phyloP scores from a whole-genome alignment of 2,888 invertebrate species.

The Sesia apiformis region DNA sequence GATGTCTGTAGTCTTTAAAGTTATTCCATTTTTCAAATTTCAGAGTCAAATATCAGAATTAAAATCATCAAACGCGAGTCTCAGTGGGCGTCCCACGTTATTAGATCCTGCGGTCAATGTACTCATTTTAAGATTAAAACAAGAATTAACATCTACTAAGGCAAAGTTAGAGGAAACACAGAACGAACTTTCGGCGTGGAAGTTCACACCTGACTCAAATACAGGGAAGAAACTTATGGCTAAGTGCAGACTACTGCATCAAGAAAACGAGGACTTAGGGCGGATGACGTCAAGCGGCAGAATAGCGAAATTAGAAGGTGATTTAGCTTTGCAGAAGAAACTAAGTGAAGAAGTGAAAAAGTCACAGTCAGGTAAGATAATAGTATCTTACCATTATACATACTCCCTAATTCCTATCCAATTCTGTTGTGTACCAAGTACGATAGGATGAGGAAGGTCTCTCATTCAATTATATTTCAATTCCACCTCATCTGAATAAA shows the following conservation, averaged over 20 bases:
- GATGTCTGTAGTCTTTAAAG: too few species aligned
- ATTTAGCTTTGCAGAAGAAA: constrained; percentile 94
- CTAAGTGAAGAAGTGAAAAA: constrained; percentile 97
- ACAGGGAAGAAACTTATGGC: constrained; percentile 99
- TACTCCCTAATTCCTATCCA: too few species aligned
- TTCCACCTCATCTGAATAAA: too few species aligned
- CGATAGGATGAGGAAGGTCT: too few species aligned
- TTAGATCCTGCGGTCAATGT: constrained; percentile 97
- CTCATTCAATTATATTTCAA: too few species aligned
- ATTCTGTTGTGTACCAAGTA: too few species aligned
- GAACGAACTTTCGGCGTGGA: constrained; percentile 98
- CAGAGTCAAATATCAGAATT: constrained; percentile 96
- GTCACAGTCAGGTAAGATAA: constrained; percentile 87
- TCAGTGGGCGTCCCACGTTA: constrained; percentile 80
- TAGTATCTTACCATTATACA: too few species aligned
- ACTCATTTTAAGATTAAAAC: constrained; percentile 90
- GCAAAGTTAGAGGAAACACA: constrained; percentile 96
- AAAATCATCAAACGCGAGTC: constrained; percentile 91
- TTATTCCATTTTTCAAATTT: constrained; percentile 11
- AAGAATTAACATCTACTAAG: constrained; percentile 91
- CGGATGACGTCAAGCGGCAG: constrained; percentile 96
- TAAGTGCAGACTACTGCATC: constrained; percentile 93
- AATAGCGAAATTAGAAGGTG: constrained; percentile 95
- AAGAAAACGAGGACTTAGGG: constrained; percentile 98
- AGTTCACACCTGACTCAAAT: constrained; percentile 99